A percentile compares a stretch with the other conserved stretches of the same genome.
Evolutionary conservation across 2,797 vertebrate species (phyloP).

Genomic region (Lindbergichthys nudifrons): DNA sequence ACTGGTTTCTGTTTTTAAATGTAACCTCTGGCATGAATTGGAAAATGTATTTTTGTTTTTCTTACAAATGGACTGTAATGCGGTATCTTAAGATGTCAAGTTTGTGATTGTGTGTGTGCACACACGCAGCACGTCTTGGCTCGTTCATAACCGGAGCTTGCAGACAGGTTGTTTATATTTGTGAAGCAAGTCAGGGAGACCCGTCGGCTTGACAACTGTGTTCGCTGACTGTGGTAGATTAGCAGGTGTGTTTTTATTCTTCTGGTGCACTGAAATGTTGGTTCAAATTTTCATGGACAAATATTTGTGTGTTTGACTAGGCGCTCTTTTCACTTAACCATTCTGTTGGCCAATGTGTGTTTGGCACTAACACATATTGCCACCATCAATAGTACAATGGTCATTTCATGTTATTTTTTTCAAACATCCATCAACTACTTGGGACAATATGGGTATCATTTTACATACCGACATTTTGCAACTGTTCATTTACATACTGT

Average conservation of each 20-base stretch:
- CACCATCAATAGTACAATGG: constrained; percentile 46
- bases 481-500: constrained; percentile 78
- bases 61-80: constrained; percentile 66
- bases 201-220: constrained; percentile 79
- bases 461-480: constrained; percentile 58
- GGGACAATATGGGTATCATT: constrained; percentile 62
- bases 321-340: constrained; percentile 64
- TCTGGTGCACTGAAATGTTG: constrained; percentile 86
- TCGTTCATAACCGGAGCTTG: constrained; percentile 59
- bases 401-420: constrained; percentile 49
- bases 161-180: constrained; percentile 70
- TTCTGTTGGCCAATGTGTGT: constrained; percentile 61
- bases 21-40: constrained; percentile 73
- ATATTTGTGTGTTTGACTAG: constrained; percentile 77
- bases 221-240: constrained; percentile 85
- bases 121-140: constrained; percentile 43
- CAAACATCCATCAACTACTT: constrained; percentile 53
- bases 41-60: constrained; percentile 52
- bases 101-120: constrained; percentile 49
- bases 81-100: constrained; percentile 53
- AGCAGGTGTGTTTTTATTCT: constrained; percentile 78
- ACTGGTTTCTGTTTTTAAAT: constrained; percentile 75
- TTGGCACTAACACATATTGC: constrained; percentile 46
- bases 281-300: constrained; percentile 79
- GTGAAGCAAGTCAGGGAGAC: constrained; percentile 81